These are phyloP conservation scores for Hoplias malabaricus DNA, from an alignment of 2,113 vertebrate genomes.

Conservation along the genomic window DNA sequence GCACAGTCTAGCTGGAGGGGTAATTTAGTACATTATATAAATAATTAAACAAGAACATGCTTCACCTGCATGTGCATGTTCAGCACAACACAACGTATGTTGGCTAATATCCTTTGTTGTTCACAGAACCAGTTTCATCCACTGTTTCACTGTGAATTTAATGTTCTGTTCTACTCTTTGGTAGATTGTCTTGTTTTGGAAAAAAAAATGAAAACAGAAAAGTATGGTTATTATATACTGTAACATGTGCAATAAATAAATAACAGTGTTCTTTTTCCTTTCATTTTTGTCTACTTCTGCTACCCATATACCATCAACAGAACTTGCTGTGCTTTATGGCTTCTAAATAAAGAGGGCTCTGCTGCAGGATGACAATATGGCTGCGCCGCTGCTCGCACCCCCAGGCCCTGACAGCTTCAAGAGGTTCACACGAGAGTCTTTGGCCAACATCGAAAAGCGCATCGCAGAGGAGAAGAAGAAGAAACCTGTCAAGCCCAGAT, in stretches of 20 bases:
- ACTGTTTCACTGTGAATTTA: too few species aligned
- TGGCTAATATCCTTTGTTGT: too few species aligned
- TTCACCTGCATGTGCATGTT: too few species aligned
- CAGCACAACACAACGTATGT: too few species aligned
- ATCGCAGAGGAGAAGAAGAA: slow-evolving; percentile 90
- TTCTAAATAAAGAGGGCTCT: slow-evolving; percentile 82
- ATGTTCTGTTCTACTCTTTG: too few species aligned
- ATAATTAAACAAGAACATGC: too few species aligned
- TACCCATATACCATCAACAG: slow-evolving; percentile 68
- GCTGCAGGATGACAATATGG: slow-evolving; percentile 99
- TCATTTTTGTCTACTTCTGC: neutral
- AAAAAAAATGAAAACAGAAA: too few species aligned
- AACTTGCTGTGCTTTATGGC: slow-evolving; percentile 81
- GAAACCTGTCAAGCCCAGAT: slow-evolving; percentile 87
- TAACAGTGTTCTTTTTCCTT: neutral
- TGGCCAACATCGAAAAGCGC: slow-evolving; percentile 95
- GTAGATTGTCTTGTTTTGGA: too few species aligned
- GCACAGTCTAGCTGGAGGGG: too few species aligned
- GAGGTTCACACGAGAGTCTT: slow-evolving; percentile 89
- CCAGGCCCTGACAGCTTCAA: slow-evolving; percentile 98
- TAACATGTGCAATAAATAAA: neutral
- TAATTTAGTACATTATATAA: too few species aligned
- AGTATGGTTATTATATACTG: neutral
- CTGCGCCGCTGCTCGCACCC: slow-evolving; percentile 92
- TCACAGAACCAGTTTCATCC: too few species aligned